Percentiles rank a stretch among this genome's conserved stretches.
Conservation (phyloP, 2,797 vertebrate species). For the Amblyraja radiata region DNA sequence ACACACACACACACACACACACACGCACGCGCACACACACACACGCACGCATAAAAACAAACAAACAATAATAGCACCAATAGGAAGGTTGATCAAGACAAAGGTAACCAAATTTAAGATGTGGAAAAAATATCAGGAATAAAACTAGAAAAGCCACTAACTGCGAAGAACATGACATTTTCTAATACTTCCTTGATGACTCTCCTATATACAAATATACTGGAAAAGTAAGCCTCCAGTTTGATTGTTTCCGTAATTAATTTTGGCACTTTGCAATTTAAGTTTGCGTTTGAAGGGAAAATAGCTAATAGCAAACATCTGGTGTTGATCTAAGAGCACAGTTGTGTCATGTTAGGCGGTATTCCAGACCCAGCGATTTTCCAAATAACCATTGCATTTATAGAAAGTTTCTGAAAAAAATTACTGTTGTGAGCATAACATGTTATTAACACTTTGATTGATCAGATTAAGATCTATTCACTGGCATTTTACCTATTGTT, state of each 20-base stretch:
- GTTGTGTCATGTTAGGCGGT: background rate
- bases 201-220: background rate
- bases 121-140: background rate
- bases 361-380: background rate
- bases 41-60: no score
- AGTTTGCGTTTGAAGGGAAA: constrained; percentile 22
- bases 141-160: background rate
- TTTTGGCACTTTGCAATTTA: constrained; percentile 11
- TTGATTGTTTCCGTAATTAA: constrained; percentile 1
- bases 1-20: no score
- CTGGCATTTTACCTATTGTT: background rate
- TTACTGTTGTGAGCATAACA: background rate
- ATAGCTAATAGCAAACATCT: constrained; percentile 1
- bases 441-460: background rate
- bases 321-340: background rate
- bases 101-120: background rate
- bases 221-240: background rate
- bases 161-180: background rate
- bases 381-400: background rate
- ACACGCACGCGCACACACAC: no score
- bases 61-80: no score
- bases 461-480: background rate
- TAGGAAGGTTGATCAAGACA: background rate
- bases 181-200: background rate
- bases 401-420: background rate